These are phyloP conservation scores for Muntiacus muntjak DNA, from an alignment of 2,113 vertebrate genomes.

Conservation along the genomic window DNA sequence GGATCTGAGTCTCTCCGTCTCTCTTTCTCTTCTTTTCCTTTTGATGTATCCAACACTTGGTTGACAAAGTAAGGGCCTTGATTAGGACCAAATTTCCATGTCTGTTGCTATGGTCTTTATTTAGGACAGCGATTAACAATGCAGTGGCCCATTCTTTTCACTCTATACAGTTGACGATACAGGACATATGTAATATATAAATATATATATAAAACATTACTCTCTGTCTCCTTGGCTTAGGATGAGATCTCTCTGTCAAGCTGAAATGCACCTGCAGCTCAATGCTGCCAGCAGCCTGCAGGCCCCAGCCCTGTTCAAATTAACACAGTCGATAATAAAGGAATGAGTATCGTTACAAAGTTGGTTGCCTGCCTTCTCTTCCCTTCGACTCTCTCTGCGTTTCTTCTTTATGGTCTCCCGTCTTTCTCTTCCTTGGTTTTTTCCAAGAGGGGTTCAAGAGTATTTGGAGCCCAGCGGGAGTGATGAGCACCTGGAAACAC, in stretches of 20 bases:
- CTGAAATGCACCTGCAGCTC: constrained; percentile 61
- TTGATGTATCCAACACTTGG: constrained; percentile 48
- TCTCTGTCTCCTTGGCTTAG: constrained; percentile 65
- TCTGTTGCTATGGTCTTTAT: constrained; percentile 81
- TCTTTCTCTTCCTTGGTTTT: background rate
- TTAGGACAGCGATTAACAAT: constrained; percentile 73
- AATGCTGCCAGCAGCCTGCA: constrained; percentile 56
- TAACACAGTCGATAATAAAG: constrained; percentile 81
- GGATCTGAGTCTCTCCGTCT: constrained; percentile 36
- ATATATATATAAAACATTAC: constrained; percentile 77
- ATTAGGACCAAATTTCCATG: constrained; percentile 81
- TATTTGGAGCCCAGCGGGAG: background rate
- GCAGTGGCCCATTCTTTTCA: constrained; percentile 78
- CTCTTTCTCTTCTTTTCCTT: constrained; percentile 36
- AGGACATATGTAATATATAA: constrained; percentile 83
- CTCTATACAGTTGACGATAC: constrained; percentile 78
- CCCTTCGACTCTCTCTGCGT: background rate
- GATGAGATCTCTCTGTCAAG: constrained; percentile 66
- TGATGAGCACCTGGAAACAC: background rate
- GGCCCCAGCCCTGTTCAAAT: constrained; percentile 50
- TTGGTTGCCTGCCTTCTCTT: constrained; percentile 34
- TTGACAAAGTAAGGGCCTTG: constrained; percentile 75
- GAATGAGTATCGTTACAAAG: constrained; percentile 76
- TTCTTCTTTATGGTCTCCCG: background rate
- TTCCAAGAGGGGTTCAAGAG: background rate